Conservation (phyloP, 2,113 vertebrate genomes). For the Calidris pygmaea region DNA sequence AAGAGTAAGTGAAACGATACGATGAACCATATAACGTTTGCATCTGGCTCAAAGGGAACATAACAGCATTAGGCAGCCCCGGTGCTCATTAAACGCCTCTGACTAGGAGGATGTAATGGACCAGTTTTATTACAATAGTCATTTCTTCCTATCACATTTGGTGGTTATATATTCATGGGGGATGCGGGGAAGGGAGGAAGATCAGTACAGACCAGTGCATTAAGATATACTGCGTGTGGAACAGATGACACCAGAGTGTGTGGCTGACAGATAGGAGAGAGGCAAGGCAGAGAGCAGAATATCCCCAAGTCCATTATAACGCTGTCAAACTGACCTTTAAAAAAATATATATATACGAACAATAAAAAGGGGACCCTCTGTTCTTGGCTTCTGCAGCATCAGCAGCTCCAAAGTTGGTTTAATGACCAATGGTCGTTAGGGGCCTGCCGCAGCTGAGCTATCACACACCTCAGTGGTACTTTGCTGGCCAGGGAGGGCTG, state of each 20-base stretch:
- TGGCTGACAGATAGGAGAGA: not conserved
- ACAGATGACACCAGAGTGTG: not conserved
- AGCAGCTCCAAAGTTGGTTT: not conserved
- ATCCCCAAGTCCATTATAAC: not conserved
- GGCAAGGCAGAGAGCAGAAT: not conserved
- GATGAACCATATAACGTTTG: slow-evolving; percentile 15
- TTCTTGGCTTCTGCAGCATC: not conserved
- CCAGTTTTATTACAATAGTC: slow-evolving; percentile 56
- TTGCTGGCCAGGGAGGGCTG: accelerated
- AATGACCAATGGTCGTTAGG: not conserved
- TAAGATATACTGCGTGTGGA: not conserved
- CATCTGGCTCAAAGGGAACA: slow-evolving; percentile 56
- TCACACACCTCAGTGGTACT: accelerated
- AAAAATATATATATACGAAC: not conserved
- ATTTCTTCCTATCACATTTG: slow-evolving; percentile 54
- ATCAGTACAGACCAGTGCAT: not conserved
- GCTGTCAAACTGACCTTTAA: not conserved
- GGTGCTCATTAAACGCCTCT: slow-evolving; percentile 62
- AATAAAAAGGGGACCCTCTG: not conserved
- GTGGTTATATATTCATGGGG: slow-evolving; percentile 30
- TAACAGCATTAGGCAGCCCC: not conserved
- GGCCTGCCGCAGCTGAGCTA: not conserved
- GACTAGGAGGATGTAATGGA: slow-evolving; percentile 58
- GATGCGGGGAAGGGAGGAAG: not conserved
- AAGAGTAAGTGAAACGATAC: slow-evolving; percentile 16